Evolutionary conservation across 2,888 invertebrate species (phyloP), one percentile per base, ranked within the genome.

Genomic region (Panzeria rudis): DNA sequence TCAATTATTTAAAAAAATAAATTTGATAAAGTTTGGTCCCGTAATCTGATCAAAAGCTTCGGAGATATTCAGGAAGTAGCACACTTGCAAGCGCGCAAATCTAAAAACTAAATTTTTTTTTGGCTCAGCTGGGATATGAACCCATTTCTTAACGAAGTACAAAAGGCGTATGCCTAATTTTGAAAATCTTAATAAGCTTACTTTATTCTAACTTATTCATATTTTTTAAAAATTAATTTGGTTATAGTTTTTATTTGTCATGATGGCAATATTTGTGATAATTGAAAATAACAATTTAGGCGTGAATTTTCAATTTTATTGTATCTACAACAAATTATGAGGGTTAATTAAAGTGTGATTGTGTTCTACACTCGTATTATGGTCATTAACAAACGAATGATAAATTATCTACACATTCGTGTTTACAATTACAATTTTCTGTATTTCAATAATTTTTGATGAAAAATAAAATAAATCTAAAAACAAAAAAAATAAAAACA

Each of bases 321-420:
- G 76, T 73, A 62, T 73, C 44, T 23, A 61, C 32, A 73, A 77
- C 61, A 84, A 69, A 81, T 81, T 78, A 77, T 84, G 77, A 77
- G 84, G 84, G 81, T 84, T 84, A 81, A 81, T 84, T 78, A 68
- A 81, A 84, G 69, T 73, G 84, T 69, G 75, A 62, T 68, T 75
- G 61, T 38, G 13, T 41, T 75, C 59, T 73, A 41, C 20, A 35
- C 64, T 59, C 32, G n/a, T 17, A 35, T 59, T 68, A 38, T 35
- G 3, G 50, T 68, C 44, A 72, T 79, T 73, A 75, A 38, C 69
- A 64, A 66, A 50, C 29, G 17, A 68, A 62, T 73, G 78, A 73
- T 73, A 78, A 68, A 83, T 77, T 78, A 59, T 78, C 29, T 29
- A 62, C 20, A 66, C 62, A 56, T 50, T 44, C 20, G 17, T 66